phyloP scores from a whole-genome alignment of 2,888 invertebrate species.

The Eueremaeus valkanovi region DNA sequence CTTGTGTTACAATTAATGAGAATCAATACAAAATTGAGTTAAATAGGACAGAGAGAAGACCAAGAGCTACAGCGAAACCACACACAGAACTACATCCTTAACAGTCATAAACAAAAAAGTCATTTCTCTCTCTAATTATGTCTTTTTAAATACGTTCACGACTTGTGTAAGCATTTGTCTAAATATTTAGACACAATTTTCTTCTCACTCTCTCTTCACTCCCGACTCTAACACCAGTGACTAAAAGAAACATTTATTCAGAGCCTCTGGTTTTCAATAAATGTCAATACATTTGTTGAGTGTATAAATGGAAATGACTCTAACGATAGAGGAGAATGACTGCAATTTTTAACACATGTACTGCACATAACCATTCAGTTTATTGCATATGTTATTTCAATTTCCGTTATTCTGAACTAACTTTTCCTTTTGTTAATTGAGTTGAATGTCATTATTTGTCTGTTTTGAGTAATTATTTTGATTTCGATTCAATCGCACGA shows the following conservation, averaged over 20 bases:
- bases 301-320: background rate
- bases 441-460: slow-evolving; percentile 12
- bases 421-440: slow-evolving; percentile 30
- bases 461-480: background rate
- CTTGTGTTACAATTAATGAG: background rate
- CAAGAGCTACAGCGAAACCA: slow-evolving; percentile 18
- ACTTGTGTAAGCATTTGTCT: background rate
- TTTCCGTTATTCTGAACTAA: slow-evolving; percentile 14
- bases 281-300: background rate
- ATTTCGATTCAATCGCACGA: background rate
- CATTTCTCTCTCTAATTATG: background rate
- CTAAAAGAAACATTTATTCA: slow-evolving; percentile 23
- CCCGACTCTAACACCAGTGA: background rate
- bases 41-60: background rate
- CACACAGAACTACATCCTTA: slow-evolving; percentile 7
- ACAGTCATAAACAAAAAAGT: slow-evolving; percentile 6
- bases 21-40: background rate
- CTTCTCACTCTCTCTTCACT: background rate
- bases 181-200: slow-evolving; percentile 21
- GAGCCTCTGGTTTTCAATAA: background rate
- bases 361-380: background rate
- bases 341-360: slow-evolving; percentile 10
- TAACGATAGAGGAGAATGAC: background rate
- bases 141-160: background rate
- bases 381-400: background rate